These are phyloP conservation scores for Drosophila stalkeri DNA, from an alignment of 2,888 invertebrate species.

Conservation along the genomic window DNA sequence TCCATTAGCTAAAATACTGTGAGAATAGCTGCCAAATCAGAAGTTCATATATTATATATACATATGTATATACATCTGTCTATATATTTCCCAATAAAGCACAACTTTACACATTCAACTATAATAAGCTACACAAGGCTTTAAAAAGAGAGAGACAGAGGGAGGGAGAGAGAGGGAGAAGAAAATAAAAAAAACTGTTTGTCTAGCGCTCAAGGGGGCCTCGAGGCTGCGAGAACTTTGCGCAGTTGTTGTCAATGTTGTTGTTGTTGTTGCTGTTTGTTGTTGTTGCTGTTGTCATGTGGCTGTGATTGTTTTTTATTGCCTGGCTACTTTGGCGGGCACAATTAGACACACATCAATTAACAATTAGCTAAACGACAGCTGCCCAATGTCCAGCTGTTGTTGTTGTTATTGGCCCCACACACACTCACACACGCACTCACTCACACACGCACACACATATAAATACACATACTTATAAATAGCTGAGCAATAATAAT, in stretches of 20 bases:
- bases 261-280: conserved; percentile 14
- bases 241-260: conserved; percentile 3
- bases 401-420: conserved; percentile 6
- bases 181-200: not conserved
- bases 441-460: not conserved
- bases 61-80: not conserved
- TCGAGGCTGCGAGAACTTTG: conserved; percentile 48
- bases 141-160: not conserved
- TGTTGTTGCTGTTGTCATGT: conserved; percentile 41
- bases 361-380: conserved; percentile 81
- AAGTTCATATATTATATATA: not conserved
- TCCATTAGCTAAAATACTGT: not conserved
- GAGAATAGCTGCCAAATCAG: not conserved
- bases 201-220: conserved; percentile 3
- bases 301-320: conserved; percentile 72
- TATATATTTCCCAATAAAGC: not conserved
- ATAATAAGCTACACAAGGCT: conserved; percentile 4
- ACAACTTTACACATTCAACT: not conserved
- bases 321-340: conserved; percentile 80
- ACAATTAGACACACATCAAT: conserved; percentile 84
- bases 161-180: too few relatives aligned
- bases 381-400: conserved; percentile 55
- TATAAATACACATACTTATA: conserved; percentile 48
- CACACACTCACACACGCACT: conserved; percentile 27
- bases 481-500: conserved; percentile 50